These are phyloP conservation scores for Mystacornis crossleyi DNA, from an alignment of 2,113 vertebrate genomes.

Conservation along the genomic window DNA sequence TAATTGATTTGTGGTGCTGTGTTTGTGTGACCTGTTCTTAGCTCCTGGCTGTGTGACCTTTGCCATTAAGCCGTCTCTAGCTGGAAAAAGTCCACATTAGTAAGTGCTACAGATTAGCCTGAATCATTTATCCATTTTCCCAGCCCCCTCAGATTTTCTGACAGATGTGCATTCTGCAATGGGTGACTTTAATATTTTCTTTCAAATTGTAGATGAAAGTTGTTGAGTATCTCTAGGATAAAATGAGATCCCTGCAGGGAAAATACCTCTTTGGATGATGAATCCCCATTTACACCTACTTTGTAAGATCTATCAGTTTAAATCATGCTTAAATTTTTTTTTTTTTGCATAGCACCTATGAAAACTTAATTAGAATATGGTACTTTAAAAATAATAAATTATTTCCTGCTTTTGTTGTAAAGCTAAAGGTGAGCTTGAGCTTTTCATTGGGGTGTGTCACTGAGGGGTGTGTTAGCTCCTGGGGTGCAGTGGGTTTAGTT, in stretches of 20 bases:
- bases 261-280: not conserved
- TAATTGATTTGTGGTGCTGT: not conserved
- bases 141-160: not conserved
- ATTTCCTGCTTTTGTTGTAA: not conserved
- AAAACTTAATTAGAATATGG: not conserved
- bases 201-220: not conserved
- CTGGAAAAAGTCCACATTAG: not conserved
- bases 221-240: not conserved
- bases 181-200: not conserved
- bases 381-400: not conserved
- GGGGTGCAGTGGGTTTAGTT: not conserved
- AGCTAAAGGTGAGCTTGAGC: not conserved
- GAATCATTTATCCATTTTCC: not conserved
- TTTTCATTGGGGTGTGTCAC: not conserved
- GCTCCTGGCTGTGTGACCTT: not conserved
- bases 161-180: not conserved
- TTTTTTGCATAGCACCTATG: not conserved
- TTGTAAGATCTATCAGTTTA: not conserved
- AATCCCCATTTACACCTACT: not conserved
- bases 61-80: not conserved
- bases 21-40: not conserved
- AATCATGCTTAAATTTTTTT: not conserved
- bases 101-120: not conserved
- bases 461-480: not conserved
- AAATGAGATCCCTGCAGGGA: constrained; percentile 2